A percentile compares a stretch with the other conserved stretches of the same genome.
Evolutionary conservation across 2,888 invertebrate species (phyloP).

Genomic region (Mechanitis mazaeus): DNA sequence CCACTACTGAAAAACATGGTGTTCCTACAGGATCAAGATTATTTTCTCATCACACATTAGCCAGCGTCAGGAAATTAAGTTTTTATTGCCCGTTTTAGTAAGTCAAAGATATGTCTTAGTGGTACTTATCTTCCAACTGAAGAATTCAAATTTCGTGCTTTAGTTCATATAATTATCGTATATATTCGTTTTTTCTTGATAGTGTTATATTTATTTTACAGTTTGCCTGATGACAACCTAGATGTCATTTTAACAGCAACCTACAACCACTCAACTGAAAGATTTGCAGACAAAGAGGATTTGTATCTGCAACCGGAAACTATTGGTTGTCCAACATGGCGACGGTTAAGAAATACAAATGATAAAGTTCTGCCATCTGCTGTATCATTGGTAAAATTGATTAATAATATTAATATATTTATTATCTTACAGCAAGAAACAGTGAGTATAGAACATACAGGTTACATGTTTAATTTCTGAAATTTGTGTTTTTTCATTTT

Average conservation of each 20-base stretch:
- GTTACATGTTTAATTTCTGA: too few relatives aligned
- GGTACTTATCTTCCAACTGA: too few relatives aligned
- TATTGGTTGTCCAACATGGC: conserved; percentile 79
- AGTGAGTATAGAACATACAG: too few relatives aligned
- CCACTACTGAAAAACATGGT: conserved; percentile 59
- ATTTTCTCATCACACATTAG: conserved; percentile 78
- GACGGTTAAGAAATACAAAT: conserved; percentile 79
- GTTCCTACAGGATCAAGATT: conserved; percentile 68
- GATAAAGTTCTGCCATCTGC: conserved; percentile 60
- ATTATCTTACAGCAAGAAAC: too few relatives aligned
- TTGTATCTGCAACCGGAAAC: conserved; percentile 82
- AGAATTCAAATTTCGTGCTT: too few relatives aligned
- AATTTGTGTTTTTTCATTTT: too few relatives aligned
- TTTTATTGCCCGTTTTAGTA: conserved; percentile 66
- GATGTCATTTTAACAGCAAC: conserved; percentile 81
- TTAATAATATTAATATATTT: not conserved
- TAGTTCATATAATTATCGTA: too few relatives aligned
- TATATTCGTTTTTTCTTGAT: too few relatives aligned
- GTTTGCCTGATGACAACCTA: conserved; percentile 81
- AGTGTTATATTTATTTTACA: conserved; percentile 26
- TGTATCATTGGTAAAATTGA: conserved; percentile 63
- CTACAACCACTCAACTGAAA: conserved; percentile 81
- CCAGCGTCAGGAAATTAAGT: conserved; percentile 70
- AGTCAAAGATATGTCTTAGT: conserved; percentile 33
- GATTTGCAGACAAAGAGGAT: conserved; percentile 80